These are phyloP conservation scores for Sebastes diploproa DNA, from an alignment of 2,797 vertebrate genomes.

Conservation along the genomic window DNA sequence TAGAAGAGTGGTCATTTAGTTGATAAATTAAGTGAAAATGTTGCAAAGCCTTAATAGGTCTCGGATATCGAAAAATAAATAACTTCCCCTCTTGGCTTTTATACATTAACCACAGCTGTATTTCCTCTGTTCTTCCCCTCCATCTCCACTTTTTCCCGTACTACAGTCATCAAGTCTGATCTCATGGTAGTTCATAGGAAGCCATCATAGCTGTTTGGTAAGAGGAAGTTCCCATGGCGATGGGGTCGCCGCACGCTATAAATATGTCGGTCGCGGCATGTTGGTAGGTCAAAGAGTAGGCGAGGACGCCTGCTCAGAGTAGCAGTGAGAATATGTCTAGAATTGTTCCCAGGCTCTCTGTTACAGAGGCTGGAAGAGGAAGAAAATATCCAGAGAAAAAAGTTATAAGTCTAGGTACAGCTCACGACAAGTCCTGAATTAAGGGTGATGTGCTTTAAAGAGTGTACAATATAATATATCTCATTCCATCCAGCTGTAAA, in stretches of 20 bases:
- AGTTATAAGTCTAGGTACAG: background rate
- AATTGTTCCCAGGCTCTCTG: constrained; percentile 51
- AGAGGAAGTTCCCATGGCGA: constrained; percentile 75
- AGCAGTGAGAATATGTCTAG: constrained; percentile 25
- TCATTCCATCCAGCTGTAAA: background rate
- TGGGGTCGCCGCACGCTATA: constrained; percentile 58
- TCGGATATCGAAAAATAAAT: constrained; percentile 10
- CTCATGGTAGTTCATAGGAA: constrained; percentile 32
- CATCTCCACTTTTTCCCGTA: constrained; percentile 24
- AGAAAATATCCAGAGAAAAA: background rate
- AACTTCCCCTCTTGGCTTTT: constrained; percentile 16
- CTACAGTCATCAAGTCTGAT: constrained; percentile 30
- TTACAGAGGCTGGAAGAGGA: background rate
- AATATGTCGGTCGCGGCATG: constrained; percentile 53
- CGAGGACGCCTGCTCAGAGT: constrained; percentile 42
- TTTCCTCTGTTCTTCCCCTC: constrained; percentile 18
- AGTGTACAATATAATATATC: background rate
- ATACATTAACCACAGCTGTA: constrained; percentile 15
- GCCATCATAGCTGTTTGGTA: constrained; percentile 32
- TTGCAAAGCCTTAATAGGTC: constrained; percentile 4
- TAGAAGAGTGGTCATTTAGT: background rate
- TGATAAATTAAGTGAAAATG: constrained; percentile 7
- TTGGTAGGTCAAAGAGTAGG: constrained; percentile 67
- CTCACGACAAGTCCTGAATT: too few relatives aligned
- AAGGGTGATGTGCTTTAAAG: background rate